Percentiles rank a stretch among this genome's conserved stretches.
phyloP scores from a whole-genome alignment of 2,113 vertebrate genomes.

The Lagopus leucura region DNA sequence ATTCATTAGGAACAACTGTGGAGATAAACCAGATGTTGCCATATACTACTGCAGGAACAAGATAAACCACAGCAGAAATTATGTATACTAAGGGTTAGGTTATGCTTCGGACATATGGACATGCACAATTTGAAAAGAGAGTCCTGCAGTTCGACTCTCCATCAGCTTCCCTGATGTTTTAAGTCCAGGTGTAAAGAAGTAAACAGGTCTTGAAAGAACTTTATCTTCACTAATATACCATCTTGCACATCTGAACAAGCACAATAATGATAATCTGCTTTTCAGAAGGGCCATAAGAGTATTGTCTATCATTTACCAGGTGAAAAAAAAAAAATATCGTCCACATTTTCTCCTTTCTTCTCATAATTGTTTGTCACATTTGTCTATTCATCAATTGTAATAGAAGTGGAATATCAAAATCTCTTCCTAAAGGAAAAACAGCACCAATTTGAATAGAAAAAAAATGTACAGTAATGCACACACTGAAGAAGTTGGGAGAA shows the following conservation, averaged over 20 bases:
- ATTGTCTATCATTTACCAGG: not conserved
- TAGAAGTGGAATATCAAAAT: not conserved
- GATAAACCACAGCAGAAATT: not conserved
- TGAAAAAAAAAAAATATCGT: not conserved
- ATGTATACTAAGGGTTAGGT: not conserved
- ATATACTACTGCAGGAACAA: not conserved
- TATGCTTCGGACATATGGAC: not conserved
- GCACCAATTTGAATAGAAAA: not conserved
- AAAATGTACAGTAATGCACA: not conserved
- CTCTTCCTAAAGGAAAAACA: not conserved
- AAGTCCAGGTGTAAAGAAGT: not conserved
- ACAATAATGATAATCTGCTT: not conserved
- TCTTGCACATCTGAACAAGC: not conserved
- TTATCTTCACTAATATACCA: slow-evolving; percentile 3
- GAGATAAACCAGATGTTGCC: not conserved
- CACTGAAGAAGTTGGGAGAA: not conserved
- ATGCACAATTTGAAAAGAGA: not conserved
- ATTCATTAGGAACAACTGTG: not conserved
- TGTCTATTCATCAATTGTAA: not conserved
- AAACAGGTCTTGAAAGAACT: slow-evolving; percentile 27
- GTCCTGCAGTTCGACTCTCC: not conserved
- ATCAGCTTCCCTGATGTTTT: not conserved
- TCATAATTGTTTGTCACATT: not conserved
- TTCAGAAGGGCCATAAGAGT: not conserved
- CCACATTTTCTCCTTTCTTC: not conserved